Conservation (phyloP, 2,888 invertebrate species). For the Terebella lapidaria region DNA sequence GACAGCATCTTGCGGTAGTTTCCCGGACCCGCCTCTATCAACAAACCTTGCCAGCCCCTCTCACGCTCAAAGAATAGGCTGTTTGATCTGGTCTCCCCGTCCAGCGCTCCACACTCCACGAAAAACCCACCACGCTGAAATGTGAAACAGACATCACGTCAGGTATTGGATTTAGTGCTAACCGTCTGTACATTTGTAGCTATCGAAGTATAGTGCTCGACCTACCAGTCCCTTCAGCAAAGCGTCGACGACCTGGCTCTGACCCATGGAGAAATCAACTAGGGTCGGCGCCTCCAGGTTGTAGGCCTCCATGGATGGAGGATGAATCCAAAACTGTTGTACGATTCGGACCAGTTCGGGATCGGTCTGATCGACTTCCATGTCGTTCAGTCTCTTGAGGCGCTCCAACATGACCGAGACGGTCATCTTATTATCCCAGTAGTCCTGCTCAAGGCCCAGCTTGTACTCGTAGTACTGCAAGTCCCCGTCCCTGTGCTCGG, state of each 20-base stretch:
- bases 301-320: neutral
- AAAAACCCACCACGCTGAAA: conserved; percentile 50
- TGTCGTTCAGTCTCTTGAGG: neutral
- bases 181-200: no score
- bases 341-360: neutral
- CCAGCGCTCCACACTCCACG: conserved; percentile 65
- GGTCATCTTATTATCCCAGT: conserved; percentile 1
- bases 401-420: neutral
- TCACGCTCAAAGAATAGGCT: conserved; percentile 69
- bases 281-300: neutral
- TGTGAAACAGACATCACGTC: no score
- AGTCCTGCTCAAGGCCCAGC: neutral
- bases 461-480: neutral
- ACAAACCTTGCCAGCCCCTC: conserved; percentile 61
- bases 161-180: no score
- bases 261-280: neutral
- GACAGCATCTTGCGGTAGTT: neutral
- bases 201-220: no score
- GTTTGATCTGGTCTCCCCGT: conserved; percentile 62
- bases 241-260: neutral
- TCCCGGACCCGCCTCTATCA: conserved; percentile 3
- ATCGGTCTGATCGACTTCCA: neutral
- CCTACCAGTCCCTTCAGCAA: neutral
- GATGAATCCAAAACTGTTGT: neutral
- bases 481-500: neutral